These are phyloP conservation scores for Hirtodrosophila histrioides DNA, from an alignment of 2,888 invertebrate species.

Conservation along the genomic window DNA sequence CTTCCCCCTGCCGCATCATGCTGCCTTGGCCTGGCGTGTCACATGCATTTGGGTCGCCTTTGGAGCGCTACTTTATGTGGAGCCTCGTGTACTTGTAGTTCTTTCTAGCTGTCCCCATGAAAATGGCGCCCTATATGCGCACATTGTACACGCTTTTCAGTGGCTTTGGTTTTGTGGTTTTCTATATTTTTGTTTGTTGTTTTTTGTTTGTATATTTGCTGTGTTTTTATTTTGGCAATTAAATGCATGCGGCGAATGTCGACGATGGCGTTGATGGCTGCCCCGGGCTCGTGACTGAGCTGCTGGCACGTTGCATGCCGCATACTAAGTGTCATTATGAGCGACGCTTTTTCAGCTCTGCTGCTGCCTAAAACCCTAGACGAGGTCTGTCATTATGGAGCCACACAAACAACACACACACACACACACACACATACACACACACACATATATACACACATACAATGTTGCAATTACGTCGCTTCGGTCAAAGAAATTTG, in stretches of 20 bases:
- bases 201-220: slow-evolving; percentile 35
- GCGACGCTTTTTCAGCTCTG: slow-evolving; percentile 57
- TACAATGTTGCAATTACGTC: slow-evolving; percentile 77
- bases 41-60: slow-evolving; percentile 76
- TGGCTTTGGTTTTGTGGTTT: slow-evolving; percentile 43
- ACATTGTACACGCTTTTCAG: slow-evolving; percentile 72
- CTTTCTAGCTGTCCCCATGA: slow-evolving; percentile 41
- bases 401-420: slow-evolving; percentile 14
- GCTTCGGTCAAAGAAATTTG: slow-evolving; percentile 74
- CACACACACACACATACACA: slow-evolving; percentile 1
- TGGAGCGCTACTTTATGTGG: slow-evolving; percentile 63
- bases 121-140: slow-evolving; percentile 63
- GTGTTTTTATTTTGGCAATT: slow-evolving; percentile 82
- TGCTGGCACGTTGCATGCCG: slow-evolving; percentile 79
- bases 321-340: slow-evolving; percentile 83
- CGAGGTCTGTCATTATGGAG: slow-evolving; percentile 72
- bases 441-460: slow-evolving; percentile 17
- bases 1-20: background rate
- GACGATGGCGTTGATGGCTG: slow-evolving; percentile 75
- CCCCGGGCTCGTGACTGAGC: slow-evolving; percentile 74
- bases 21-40: slow-evolving; percentile 61
- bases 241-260: slow-evolving; percentile 82
- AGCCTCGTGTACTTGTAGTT: slow-evolving; percentile 46
- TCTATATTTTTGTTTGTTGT: slow-evolving; percentile 25
- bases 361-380: slow-evolving; percentile 53